Conservation (phyloP, 1,140 invertebrate species). For the Tribolium madens region DNA sequence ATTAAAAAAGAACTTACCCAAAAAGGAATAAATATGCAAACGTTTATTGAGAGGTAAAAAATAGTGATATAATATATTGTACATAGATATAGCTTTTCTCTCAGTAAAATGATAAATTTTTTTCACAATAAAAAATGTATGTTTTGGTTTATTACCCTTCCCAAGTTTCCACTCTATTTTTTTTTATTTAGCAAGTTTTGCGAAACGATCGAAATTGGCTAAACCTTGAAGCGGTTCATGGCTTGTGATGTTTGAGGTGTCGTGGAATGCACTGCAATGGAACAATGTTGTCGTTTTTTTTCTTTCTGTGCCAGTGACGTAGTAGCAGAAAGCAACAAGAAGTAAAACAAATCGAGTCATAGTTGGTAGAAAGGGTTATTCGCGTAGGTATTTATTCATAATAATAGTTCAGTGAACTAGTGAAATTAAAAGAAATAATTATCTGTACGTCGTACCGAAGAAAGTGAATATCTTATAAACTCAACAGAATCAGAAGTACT, state of each 20-base stretch:
- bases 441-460: slow-evolving; percentile 30
- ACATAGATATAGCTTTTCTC: no score
- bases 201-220: not conserved
- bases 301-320: not conserved
- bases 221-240: slow-evolving; percentile 17
- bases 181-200: not conserved
- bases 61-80: no score
- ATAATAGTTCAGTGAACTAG: slow-evolving; percentile 34
- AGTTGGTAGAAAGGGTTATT: slow-evolving; percentile 12
- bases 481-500: slow-evolving; percentile 19
- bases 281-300: slow-evolving; percentile 5
- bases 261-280: not conserved
- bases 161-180: no score
- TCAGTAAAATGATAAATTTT: no score
- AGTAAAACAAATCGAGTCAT: slow-evolving; percentile 8
- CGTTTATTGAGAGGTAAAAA: no score
- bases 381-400: slow-evolving; percentile 26
- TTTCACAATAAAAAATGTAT: no score
- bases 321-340: not conserved
- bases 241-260: not conserved
- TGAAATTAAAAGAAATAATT: slow-evolving; percentile 38
- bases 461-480: slow-evolving; percentile 35
- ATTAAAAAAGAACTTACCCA: not conserved
- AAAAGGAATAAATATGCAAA: not conserved
- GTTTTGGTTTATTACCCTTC: no score